phyloP scores from a whole-genome alignment of 2,888 invertebrate genomes.

The Drosophila kokeensis region DNA sequence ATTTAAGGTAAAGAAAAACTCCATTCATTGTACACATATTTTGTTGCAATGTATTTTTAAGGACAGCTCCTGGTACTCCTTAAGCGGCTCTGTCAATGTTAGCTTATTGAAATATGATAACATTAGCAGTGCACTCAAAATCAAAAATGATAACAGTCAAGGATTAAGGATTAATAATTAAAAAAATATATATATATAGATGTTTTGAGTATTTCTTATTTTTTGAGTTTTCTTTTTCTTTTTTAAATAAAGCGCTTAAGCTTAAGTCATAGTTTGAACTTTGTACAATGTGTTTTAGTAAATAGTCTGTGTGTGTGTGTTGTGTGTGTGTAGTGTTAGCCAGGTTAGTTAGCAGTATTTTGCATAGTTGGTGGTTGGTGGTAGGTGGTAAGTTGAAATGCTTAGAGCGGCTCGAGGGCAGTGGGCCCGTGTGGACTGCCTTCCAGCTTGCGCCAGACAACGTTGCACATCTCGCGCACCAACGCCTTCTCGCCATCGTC shows the following conservation, averaged over 20 bases:
- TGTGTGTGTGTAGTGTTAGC: slow-evolving; percentile 53
- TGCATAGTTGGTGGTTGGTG: slow-evolving; percentile 15
- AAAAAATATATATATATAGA: slow-evolving; percentile 12
- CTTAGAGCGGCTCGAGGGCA: slow-evolving; percentile 81
- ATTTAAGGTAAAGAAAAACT: not conserved
- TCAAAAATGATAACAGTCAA: slow-evolving; percentile 66
- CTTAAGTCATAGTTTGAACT: slow-evolving; percentile 69
- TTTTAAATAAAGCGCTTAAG: slow-evolving; percentile 69
- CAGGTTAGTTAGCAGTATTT: slow-evolving; percentile 36
- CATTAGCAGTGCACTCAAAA: slow-evolving; percentile 45
- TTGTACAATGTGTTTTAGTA: slow-evolving; percentile 76
- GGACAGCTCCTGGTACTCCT: slow-evolving; percentile 25
- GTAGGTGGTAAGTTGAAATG: slow-evolving; percentile 24
- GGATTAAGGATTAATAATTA: slow-evolving; percentile 58
- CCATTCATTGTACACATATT: slow-evolving; percentile 42
- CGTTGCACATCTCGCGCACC: slow-evolving; percentile 98
- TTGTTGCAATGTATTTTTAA: slow-evolving; percentile 56
- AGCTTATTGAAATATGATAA: slow-evolving; percentile 28
- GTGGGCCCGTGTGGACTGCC: slow-evolving; percentile 89
- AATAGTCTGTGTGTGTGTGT: slow-evolving; percentile 44
- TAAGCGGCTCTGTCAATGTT: slow-evolving; percentile 30
- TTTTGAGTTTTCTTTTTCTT: slow-evolving; percentile 20
- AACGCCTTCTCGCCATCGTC: slow-evolving; percentile 96
- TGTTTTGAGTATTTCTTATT: slow-evolving; percentile 65
- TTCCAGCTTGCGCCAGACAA: slow-evolving; percentile 96